These are phyloP conservation scores for Euplexia lucipara DNA, from an alignment of 2,888 invertebrate genomes.

Conservation along the genomic window DNA sequence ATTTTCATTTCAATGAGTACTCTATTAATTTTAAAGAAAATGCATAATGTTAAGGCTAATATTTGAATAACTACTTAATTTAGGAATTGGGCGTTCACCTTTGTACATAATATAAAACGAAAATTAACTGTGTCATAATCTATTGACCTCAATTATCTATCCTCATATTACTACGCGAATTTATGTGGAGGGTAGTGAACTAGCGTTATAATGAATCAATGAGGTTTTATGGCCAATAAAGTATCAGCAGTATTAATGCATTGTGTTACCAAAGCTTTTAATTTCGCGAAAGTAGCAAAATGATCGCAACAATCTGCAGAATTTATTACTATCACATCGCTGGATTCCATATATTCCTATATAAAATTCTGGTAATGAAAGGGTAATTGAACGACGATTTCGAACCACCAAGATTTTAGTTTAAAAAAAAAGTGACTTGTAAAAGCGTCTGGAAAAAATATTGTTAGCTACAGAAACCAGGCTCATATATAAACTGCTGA, in stretches of 20 bases:
- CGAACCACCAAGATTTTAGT: too few species aligned
- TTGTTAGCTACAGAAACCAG: too few species aligned
- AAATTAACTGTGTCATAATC: constrained; percentile 20
- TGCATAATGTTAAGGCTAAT: constrained; percentile 10
- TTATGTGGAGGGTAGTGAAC: not conserved
- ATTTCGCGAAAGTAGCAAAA: constrained; percentile 19
- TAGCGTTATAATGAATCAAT: constrained; percentile 39
- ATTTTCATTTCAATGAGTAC: not conserved
- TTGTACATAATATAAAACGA: constrained; percentile 10
- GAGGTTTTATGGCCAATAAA: constrained; percentile 42
- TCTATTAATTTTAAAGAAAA: not conserved
- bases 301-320: constrained; percentile 5
- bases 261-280: constrained; percentile 21
- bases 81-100: not conserved
- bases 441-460: too few species aligned
- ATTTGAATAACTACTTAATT: constrained; percentile 10
- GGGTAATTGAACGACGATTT: too few species aligned
- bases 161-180: constrained; percentile 2
- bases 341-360: too few species aligned
- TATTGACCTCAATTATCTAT: constrained; percentile 20
- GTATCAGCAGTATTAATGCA: constrained; percentile 25
- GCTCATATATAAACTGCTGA: too few species aligned
- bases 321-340: not conserved
- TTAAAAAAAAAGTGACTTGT: too few species aligned
- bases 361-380: too few species aligned